Base-by-base conservation (phyloP, 2,888 invertebrate genomes). In the Chaitophorus viminalis region DNA sequence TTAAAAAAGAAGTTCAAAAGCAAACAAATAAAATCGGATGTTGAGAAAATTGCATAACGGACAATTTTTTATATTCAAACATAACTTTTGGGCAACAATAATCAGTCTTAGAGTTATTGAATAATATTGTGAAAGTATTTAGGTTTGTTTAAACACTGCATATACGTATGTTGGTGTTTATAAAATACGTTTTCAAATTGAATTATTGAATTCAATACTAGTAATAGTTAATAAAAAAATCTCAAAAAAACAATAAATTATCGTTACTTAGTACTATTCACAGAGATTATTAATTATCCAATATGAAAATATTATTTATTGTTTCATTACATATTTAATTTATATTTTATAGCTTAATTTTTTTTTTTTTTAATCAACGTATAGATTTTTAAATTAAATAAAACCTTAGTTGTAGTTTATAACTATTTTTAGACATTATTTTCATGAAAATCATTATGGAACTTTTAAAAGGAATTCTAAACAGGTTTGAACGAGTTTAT, bases 71-170 rank as follows among this genome's bases (percentile, higher is more conserved):
- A 18, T 29, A 5, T 31, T 18, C 29, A 75, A 76, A 76, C 21
- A 52, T 46, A 52, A 77, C 54, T 77, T 70, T 70, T 29, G 11
- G 31, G 33, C 21, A 25, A 5, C 18, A 54, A 70, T 29, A 70
- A 70, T 14, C 17, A 31, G 29, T n/a, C 31, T 70, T 9, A 39
- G 68, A 46, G n/a, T 39, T 3, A 3, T 68, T 36, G 18, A 39
- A 39, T 14, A 18, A 4, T 39, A 46, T 81, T 46, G 81, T 81
- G 81, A 81, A 81, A 46, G 39, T 81, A 21, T 39, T 3, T 29
- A 18, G 4, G 1, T 29, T 46, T 39, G 8, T 68, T n/a, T 0
- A 14, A 78, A n/a, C 31, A 60, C 31, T 29, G 21, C 5, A 21
- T 17, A 29, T 14, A 70, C 29, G n/a, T n/a, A 68, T 8, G 68